Base-by-base conservation (phyloP, 2,888 invertebrate species). In the Cephus rjabovi region DNA sequence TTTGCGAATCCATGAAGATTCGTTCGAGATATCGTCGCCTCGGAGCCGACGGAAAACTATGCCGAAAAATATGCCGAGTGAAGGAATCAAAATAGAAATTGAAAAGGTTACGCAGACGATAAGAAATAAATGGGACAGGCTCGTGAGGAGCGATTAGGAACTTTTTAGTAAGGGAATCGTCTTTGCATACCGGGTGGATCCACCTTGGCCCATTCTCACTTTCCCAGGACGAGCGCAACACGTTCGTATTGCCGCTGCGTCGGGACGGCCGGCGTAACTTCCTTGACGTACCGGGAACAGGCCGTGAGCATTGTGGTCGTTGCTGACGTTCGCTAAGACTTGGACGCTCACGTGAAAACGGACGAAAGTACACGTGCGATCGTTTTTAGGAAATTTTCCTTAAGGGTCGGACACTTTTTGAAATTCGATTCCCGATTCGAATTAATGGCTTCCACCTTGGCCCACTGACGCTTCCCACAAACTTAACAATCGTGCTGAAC, bases 391-490 rank as follows among this genome's bases (percentile, higher is more conserved):
- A 6, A 9, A 15, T 56, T 56, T 56, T 56, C 4, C 9, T 9
- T 6, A 56, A 23, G 40, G 40, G 40, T 71, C 30, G 31, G 11
- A 71, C 3, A 31, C 33, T 71, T 30, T 6, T 71, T 71, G 15
- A 31, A 71, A 71, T 71, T 71, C 33, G 71, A 33, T 71, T 71
- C 33, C 33, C 33, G 30, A 33, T 71, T 71, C 71, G 30, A 33
- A 71, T 71, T 71, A 74, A 74, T 74, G 12, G 30, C 9, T 74
- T 34, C 74, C 11, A 74, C 74, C 74, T 74, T 74, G 74, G 74
- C 74, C 74, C 74, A 74, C 74, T 74, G 74, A 30, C 74, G 34
- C 74, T 74, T 74, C 74, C 35, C 74, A 74, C 74, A 74, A 30
- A 30, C 34, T 30, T 23, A 74, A 74, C 74, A 34, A 74, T 74